Conservation (phyloP, 2,113 vertebrate species). For the Rhinogobius similis region DNA sequence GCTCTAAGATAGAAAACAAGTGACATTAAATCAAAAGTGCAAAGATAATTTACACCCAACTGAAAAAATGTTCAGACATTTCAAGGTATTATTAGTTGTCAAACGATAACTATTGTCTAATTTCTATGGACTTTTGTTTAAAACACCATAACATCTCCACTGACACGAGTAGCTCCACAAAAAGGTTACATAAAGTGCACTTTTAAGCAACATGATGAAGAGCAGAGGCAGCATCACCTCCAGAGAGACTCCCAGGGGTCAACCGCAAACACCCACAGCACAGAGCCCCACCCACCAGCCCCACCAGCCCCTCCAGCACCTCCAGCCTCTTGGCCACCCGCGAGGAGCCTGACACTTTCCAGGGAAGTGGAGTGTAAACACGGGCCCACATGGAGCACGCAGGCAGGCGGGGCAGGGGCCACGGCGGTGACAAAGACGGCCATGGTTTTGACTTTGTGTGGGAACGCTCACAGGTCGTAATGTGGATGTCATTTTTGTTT, state of each 20-base stretch:
- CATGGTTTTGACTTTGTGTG: constrained; percentile 19
- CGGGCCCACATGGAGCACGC: constrained; percentile 55
- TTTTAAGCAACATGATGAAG: constrained; percentile 65
- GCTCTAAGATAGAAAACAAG: no score
- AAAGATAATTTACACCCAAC: no score
- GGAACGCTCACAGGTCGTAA: neutral
- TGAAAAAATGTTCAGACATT: no score
- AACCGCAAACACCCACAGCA: constrained; percentile 69
- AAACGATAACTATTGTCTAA: no score
- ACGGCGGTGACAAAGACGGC: constrained; percentile 54
- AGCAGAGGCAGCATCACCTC: constrained; percentile 60
- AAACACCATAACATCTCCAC: no score
- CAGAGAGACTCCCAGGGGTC: constrained; percentile 65
- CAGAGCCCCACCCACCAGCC: neutral
- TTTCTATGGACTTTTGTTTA: no score
- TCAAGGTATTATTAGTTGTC: no score
- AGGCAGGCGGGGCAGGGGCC: constrained; percentile 36
- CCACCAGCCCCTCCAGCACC: constrained; percentile 48
- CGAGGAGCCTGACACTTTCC: constrained; percentile 69
- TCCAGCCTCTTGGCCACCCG: constrained; percentile 62
- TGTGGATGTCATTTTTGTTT: constrained; percentile 16
- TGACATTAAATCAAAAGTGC: no score
- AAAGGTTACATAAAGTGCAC: no score
- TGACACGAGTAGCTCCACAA: no score
- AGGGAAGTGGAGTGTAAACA: constrained; percentile 73